Evolutionary conservation across 2,888 invertebrate species (phyloP), one percentile per base, ranked within the genome.

Genomic region (Polyploca ridens): DNA sequence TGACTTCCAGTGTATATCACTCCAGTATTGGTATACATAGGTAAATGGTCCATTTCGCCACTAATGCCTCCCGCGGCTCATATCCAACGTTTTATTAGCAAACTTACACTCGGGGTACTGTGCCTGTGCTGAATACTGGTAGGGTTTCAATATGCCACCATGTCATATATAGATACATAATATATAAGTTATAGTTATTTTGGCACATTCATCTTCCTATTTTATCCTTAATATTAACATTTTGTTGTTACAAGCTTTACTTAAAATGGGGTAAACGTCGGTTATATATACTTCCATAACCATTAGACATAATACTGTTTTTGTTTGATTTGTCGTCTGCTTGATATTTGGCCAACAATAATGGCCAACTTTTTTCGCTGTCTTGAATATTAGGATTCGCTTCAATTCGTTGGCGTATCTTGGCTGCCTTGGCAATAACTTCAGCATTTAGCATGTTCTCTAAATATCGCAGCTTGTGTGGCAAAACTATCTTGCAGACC

Each of bases 391-490:
- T 91, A 0, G 92, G 90, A 63, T 89, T 92, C 0, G 85, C 86
- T 70, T 91, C 93, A 69, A 90, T 86, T 46, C 87, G 77, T 62
- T 90, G 90, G 1, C 92, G 83, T 44, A 92, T 88, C 69, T 90
- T 89, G 3, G 91, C 88, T 3, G 91, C 92, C 65, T 92, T 93
- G 81, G 91, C 91, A 2, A 91, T 76, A 0, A 92, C 90, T 65
- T 93, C 93, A 0, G 91, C 87, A 66, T 92, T 93, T 61, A 93
- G 69, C 93, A 93, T 93, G 65, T 93, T 93, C 69, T 93, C 93
- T 64, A 93, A 78, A 71, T 93, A 93, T 46, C 93, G 81, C 19
- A 93, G 77, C 72, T 93, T 93, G 74, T 90, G 88, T 0, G 93
- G 93, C 60, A 93, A 78, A 54, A 93, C 83, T 72, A 93, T 93